These are phyloP conservation scores for Nowickia ferox DNA, from an alignment of 2,888 invertebrate species.

Conservation along the genomic window DNA sequence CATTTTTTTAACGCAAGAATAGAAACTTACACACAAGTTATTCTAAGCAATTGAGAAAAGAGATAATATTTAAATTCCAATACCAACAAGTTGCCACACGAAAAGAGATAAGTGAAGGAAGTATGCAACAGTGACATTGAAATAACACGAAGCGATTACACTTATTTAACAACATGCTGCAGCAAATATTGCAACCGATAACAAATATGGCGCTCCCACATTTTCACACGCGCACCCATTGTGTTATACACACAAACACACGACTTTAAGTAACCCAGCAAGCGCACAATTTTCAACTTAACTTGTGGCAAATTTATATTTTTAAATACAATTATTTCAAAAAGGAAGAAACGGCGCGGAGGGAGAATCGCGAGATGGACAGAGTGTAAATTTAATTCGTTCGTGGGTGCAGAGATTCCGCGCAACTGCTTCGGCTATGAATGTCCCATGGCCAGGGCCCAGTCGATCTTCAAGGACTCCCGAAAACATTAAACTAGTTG, in stretches of 20 bases:
- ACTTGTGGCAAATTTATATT: no score
- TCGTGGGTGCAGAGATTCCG: no score
- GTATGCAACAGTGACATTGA: slow-evolving; percentile 60
- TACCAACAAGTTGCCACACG: slow-evolving; percentile 47
- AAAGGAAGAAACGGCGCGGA: no score
- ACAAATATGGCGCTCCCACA: slow-evolving; percentile 49
- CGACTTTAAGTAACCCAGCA: background rate
- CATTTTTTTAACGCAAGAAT: background rate
- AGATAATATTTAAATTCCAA: slow-evolving; percentile 32
- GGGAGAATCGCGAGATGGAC: no score
- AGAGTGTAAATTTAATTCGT: no score
- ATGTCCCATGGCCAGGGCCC: no score
- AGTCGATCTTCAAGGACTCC: no score
- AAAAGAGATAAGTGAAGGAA: slow-evolving; percentile 28
- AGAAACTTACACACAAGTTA: background rate
- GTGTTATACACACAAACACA: background rate
- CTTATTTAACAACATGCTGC: slow-evolving; percentile 20
- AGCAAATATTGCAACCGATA: slow-evolving; percentile 49
- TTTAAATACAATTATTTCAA: no score
- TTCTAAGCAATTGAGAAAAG: slow-evolving; percentile 18
- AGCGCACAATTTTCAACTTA: background rate
- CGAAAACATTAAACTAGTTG: no score
- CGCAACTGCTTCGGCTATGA: no score
- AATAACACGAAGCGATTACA: slow-evolving; percentile 52
- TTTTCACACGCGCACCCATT: background rate